Conservation (phyloP, 1,140 invertebrate genomes). For the Geopemphigus sp. region DNA sequence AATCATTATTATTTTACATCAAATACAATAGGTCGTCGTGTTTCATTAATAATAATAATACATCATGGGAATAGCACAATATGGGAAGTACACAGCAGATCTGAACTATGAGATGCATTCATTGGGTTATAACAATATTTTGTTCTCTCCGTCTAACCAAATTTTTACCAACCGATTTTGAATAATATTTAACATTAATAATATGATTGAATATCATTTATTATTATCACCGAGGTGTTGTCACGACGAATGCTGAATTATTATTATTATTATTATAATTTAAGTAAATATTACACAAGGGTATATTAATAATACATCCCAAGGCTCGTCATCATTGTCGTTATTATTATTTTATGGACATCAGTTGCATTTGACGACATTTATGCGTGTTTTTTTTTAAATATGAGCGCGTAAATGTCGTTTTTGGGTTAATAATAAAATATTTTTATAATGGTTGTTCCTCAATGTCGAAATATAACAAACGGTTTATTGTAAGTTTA, state of each 20-base stretch:
- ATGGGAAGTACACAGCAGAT: not conserved
- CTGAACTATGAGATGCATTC: not conserved
- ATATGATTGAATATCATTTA: constrained; percentile 8
- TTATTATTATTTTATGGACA: no score
- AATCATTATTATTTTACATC: no score
- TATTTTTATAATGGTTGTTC: no score
- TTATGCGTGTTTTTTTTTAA: no score
- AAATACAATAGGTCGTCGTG: no score
- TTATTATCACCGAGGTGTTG: not conserved
- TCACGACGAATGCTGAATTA: not conserved
- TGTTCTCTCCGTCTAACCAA: no score
- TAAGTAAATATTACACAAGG: not conserved
- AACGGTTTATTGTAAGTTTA: no score
- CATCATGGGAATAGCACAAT: not conserved
- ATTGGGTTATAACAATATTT: not conserved
- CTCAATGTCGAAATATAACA: no score
- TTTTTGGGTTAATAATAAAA: no score
- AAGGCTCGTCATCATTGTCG: no score
- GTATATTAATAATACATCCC: not conserved
- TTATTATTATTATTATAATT: not conserved
- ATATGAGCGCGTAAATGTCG: no score
- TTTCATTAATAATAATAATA: constrained; percentile 3
- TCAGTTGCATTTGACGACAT: no score
- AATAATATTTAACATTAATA: constrained; percentile 10
- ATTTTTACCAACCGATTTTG: not conserved